These are phyloP conservation scores for Synanceia verrucosa DNA, from an alignment of 2,797 vertebrate genomes.

Conservation along the genomic window DNA sequence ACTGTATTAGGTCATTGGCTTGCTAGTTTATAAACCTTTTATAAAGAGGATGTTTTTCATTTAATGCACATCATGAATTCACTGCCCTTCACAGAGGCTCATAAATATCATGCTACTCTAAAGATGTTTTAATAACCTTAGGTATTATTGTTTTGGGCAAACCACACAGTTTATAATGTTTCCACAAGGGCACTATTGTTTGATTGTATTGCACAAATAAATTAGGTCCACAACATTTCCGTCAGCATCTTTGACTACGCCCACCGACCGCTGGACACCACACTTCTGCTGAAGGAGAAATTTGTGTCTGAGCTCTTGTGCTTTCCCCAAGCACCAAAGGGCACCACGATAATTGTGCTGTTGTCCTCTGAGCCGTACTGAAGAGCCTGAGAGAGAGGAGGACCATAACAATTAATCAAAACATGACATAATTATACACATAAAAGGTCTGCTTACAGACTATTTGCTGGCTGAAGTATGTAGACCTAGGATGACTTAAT, in stretches of 20 bases:
- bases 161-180: slow-evolving; percentile 19
- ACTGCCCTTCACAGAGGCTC: slow-evolving; percentile 19
- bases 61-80: slow-evolving; percentile 49
- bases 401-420: neutral
- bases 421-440: neutral
- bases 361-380: slow-evolving; percentile 98
- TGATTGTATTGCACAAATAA: slow-evolving; percentile 78
- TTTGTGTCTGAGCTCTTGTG: slow-evolving; percentile 87
- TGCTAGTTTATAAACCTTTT: slow-evolving; percentile 22
- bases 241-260: slow-evolving; percentile 77
- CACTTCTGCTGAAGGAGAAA: slow-evolving; percentile 96
- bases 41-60: slow-evolving; percentile 29
- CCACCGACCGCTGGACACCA: slow-evolving; percentile 95
- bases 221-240: slow-evolving; percentile 22
- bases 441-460: neutral
- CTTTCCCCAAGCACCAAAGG: slow-evolving; percentile 97
- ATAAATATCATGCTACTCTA: slow-evolving; percentile 47
- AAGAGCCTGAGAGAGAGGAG: slow-evolving; percentile 81
- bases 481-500: neutral
- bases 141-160: slow-evolving; percentile 24
- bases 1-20: slow-evolving; percentile 26
- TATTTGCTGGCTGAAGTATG: neutral
- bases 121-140: slow-evolving; percentile 22
- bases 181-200: slow-evolving; percentile 32
- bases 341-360: slow-evolving; percentile 92